Conservation (phyloP, 2,797 vertebrate genomes). For the Astyanax mexicanus region DNA sequence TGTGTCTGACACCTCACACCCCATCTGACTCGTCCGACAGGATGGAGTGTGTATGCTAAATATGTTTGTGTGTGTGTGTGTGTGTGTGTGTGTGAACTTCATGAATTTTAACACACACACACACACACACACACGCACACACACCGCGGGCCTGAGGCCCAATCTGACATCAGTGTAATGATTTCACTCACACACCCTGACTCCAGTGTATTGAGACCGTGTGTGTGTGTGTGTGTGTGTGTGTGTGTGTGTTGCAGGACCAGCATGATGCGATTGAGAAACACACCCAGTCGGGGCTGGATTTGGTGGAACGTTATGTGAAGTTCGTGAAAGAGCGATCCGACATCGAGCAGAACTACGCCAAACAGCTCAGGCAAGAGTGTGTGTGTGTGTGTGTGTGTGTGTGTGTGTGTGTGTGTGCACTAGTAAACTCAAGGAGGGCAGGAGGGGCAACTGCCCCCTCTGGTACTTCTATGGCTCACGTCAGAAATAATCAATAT, state of each 20-base stretch:
- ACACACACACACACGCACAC: too few species aligned
- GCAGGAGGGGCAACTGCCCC: too few species aligned
- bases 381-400: constrained; percentile 15
- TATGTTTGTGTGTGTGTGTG: too few species aligned
- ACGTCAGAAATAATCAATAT: too few species aligned
- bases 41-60: too few species aligned
- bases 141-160: too few species aligned
- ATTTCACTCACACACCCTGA: neutral
- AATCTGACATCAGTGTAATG: neutral
- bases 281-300: constrained; percentile 92
- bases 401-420: constrained; percentile 19
- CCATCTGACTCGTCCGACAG: too few species aligned
- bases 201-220: neutral
- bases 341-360: constrained; percentile 93
- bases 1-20: too few species aligned
- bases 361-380: constrained; percentile 91
- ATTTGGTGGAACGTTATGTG: constrained; percentile 92
- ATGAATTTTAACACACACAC: too few species aligned
- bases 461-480: too few species aligned
- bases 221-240: constrained; percentile 48
- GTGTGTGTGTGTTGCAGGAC: constrained; percentile 80
- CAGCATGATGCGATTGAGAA: constrained; percentile 96
- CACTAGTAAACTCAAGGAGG: too few species aligned
- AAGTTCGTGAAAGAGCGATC: constrained; percentile 96
- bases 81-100: too few species aligned